Conservation (phyloP, 2,888 invertebrate species). For the Anthophora plumipes region DNA sequence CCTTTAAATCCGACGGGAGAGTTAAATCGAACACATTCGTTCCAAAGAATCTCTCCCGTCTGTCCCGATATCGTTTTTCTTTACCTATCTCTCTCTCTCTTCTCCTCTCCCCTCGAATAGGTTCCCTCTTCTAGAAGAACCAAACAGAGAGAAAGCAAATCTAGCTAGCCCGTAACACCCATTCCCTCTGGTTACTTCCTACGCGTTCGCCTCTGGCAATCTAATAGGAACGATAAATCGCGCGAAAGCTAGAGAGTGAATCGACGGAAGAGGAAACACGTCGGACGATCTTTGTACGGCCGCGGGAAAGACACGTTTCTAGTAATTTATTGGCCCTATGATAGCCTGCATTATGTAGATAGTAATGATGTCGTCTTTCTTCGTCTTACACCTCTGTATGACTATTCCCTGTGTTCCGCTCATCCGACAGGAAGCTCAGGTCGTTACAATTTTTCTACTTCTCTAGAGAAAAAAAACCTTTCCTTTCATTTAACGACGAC, state of each 20-base stretch:
- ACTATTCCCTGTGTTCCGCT: background rate
- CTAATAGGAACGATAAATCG: slow-evolving; percentile 74
- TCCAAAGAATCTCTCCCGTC: slow-evolving; percentile 53
- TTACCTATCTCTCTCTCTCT: no score
- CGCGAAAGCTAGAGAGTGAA: slow-evolving; percentile 62
- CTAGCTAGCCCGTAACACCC: background rate
- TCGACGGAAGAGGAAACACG: slow-evolving; percentile 72
- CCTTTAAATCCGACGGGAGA: slow-evolving; percentile 61
- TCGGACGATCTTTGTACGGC: slow-evolving; percentile 62
- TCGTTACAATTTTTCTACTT: no score
- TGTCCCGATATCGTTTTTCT: slow-evolving; percentile 52
- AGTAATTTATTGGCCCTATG: slow-evolving; percentile 64
- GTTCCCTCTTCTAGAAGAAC: slow-evolving; percentile 3
- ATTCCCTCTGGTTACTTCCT: background rate
- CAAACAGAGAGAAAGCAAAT: background rate
- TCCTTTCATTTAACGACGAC: no score
- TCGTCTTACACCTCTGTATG: background rate
- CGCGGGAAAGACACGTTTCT: slow-evolving; percentile 57
- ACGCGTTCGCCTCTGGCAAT: slow-evolving; percentile 60
- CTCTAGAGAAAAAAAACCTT: no score
- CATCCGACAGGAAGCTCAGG: no score
- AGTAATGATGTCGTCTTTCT: slow-evolving; percentile 39
- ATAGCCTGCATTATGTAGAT: slow-evolving; percentile 68
- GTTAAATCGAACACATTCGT: slow-evolving; percentile 72
- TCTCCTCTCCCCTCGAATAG: slow-evolving; percentile 32